Evolutionary conservation across 2,113 vertebrate genomes (phyloP).

Genomic region (Microcebus tavaratra): DNA sequence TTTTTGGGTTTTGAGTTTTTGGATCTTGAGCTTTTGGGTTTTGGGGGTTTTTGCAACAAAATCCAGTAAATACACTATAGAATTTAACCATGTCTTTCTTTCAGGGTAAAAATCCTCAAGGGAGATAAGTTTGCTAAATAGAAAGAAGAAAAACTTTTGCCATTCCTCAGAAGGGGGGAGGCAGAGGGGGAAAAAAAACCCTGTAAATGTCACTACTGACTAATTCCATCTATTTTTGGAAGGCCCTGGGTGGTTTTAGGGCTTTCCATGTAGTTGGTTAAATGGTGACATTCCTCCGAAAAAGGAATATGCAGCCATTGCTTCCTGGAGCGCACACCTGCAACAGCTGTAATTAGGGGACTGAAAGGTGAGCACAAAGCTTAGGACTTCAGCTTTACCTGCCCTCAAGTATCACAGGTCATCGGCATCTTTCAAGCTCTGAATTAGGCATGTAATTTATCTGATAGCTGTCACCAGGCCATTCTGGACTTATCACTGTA

Average conservation of each 20-base stretch:
- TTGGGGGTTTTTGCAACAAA: neutral
- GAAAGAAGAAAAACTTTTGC: conserved; percentile 72
- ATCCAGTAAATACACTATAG: conserved; percentile 39
- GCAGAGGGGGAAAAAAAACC: neutral
- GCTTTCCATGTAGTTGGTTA: conserved; percentile 46
- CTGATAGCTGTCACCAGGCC: neutral
- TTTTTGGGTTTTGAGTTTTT: neutral
- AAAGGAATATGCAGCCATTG: neutral
- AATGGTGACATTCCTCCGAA: conserved; percentile 47
- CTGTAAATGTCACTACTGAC: conserved; percentile 72
- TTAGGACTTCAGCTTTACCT: neutral
- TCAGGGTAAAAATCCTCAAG: conserved; percentile 61
- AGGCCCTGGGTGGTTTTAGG: conserved; percentile 64
- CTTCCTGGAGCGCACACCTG: neutral
- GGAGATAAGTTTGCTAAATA: conserved; percentile 59
- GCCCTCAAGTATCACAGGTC: neutral
- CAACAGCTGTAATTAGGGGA: neutral
- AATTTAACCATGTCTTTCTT: conserved; percentile 44
- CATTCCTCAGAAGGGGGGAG: conserved; percentile 63
- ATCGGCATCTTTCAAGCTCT: neutral
- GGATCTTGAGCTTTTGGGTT: neutral
- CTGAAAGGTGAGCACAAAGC: neutral
- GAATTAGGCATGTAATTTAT: neutral
- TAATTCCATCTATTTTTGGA: conserved; percentile 61
- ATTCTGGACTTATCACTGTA: neutral